These are phyloP conservation scores for Pseudochaenichthys georgianus DNA, from an alignment of 2,797 vertebrate genomes.

Conservation along the genomic window DNA sequence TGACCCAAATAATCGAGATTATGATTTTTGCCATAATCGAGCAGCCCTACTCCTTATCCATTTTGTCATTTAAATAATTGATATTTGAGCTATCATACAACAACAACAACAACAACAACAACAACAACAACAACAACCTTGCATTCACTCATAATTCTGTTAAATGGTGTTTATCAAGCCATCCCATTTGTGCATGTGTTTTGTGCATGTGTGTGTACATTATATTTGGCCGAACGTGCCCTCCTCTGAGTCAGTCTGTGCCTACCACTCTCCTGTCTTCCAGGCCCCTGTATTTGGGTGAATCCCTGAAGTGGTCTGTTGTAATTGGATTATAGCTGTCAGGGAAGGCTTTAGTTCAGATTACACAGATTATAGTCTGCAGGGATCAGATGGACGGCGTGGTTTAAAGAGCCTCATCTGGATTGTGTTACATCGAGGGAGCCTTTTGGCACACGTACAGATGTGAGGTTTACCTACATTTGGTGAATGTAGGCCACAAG, in stretches of 20 bases:
- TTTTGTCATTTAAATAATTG: too few species aligned
- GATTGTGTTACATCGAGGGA: conserved; percentile 53
- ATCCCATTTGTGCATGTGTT: not conserved
- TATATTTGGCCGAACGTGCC: conserved; percentile 1
- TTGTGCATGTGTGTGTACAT: conserved; percentile 5
- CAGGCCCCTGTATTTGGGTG: conserved; percentile 36
- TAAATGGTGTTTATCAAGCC: conserved; percentile 9
- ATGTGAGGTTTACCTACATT: conserved; percentile 56
- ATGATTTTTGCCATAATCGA: too few species aligned
- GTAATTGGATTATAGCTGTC: conserved; percentile 81
- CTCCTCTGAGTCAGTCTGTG: not conserved
- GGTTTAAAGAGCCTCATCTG: conserved; percentile 74
- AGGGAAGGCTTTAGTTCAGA: conserved; percentile 77
- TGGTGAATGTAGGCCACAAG: conserved; percentile 45
- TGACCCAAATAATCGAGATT: too few species aligned
- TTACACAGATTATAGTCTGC: conserved; percentile 77
- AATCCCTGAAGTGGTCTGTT: conserved; percentile 57
- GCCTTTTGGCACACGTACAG: conserved; percentile 37
- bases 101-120: too few species aligned
- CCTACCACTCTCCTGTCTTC: conserved; percentile 17
- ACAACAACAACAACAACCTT: not conserved
- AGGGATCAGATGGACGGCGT: conserved; percentile 65
- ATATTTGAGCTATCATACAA: too few species aligned
- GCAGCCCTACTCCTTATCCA: too few species aligned
- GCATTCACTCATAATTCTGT: conserved; percentile 9